Evolutionary conservation across 2,888 invertebrate species (phyloP), one percentile per base, ranked within the genome.

Genomic region (Orchesella flavescens): DNA sequence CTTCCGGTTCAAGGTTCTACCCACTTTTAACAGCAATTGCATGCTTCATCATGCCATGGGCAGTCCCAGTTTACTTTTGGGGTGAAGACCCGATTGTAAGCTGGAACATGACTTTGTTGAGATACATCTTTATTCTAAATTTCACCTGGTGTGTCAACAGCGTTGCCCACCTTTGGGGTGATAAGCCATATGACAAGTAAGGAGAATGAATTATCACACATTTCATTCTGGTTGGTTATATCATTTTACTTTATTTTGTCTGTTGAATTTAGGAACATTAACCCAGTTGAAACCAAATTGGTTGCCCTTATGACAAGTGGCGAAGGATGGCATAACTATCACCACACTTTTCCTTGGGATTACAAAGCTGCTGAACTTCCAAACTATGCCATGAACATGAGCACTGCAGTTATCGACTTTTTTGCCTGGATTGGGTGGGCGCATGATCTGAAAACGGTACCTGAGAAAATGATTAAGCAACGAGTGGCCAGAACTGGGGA

Each of bases 141-240:
- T 94, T 96, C 87, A 98, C 98, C 0, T 98, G 95, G 92, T 93
- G 95, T 89, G 97, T 98, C n/a, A 98, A 98, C 90, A 97, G 96
- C 90, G 94, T 95, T 13, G 97, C 98, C 0, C 98, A 98, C 90
- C 93, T 96, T 92, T 97, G 93, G 90, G 96, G 96, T 13, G 93
- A 92, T 76, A 93, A 93, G 89, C 95, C 96, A 0, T 96, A 94
- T 89, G 95, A 96, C 90, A 88, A 88, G 89, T 89, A 81, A 86
- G n/a, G 34, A 34, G 7, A 34, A 34, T 34, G 34, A 2, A n/a
- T n/a, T n/a, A n/a, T n/a, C n/a, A n/a, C n/a, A n/a, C n/a, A n/a
- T n/a, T n/a, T n/a, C n/a, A n/a, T n/a, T n/a, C n/a, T n/a, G n/a
- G n/a, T n/a, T n/a, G n/a, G n/a, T n/a, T n/a, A n/a, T n/a, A n/a